Evolutionary conservation across 1,140 invertebrate genomes (phyloP), one percentile per base, ranked within the genome.

Genomic region (Atta cephalotes): DNA sequence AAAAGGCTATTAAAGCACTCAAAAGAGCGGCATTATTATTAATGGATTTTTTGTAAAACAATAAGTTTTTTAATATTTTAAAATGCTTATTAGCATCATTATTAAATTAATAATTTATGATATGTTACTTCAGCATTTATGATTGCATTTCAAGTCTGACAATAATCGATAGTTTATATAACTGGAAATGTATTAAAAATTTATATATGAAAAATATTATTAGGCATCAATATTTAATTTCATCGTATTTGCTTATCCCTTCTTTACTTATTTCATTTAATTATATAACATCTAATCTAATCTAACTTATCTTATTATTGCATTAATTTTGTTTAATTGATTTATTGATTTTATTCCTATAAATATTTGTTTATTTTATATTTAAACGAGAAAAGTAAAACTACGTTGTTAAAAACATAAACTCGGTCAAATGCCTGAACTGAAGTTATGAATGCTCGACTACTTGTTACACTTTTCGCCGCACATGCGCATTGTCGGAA

Each of bases 401-500:
- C 18, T 45, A 56, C 35, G 35, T 45, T 14, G 5, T 18, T 25
- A 53, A n/a, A 4, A 16, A 18, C 25, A 28, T 18, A 39, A 71
- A 71, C 45, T 84, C 39, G 70, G 80, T 62, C 70, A 84, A 56
- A 35, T 16, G 39, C 31, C 18, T 58, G 65, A 58, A 45, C 35
- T 58, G 66, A 3, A 62, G 56, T 49, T 62, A 60, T 31, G 56
- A 76, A 51, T 76, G 53, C 68, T 35, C 70, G 18, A 62, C 70
- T 74, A 84, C 80, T 84, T 84, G 80, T 84, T 84, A 84, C 80
- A 76, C 80, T 84, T 84, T 62, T 62, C 70, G 18, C 5, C 1
- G 56, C 80, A 6, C 80, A 84, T 76, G 80, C 68, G 70, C 56
- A 10, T 25, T 14, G 39, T 31, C 45, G 21, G 21, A 45, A 45